Conservation (phyloP, 2,113 vertebrate species). For the Menidia beryllina region DNA sequence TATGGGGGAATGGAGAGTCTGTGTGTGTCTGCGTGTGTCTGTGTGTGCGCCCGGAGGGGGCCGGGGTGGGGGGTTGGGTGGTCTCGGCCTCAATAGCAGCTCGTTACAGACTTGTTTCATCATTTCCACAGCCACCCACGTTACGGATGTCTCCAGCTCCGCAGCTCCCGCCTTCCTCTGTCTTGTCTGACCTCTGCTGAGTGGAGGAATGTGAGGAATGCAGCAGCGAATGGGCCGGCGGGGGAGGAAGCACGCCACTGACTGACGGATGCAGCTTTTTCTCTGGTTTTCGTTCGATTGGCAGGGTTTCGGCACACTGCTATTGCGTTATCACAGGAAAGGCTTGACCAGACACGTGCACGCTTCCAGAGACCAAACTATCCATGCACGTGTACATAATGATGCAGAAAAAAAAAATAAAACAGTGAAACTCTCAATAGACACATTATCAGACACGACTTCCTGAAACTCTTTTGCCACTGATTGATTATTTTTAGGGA, state of each 20-base stretch:
- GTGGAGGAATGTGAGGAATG: conserved; percentile 67
- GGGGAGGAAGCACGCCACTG: conserved; percentile 22
- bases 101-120: conserved; percentile 46
- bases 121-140: conserved; percentile 70
- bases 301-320: not conserved
- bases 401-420: conserved; percentile 1
- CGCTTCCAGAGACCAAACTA: not conserved
- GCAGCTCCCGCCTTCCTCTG: conserved; percentile 1
- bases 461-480: not conserved
- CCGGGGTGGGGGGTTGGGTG: no score
- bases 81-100: conserved; percentile 34
- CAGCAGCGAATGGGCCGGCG: conserved; percentile 24
- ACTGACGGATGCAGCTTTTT: conserved; percentile 10
- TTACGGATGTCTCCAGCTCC: conserved; percentile 47
- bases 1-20: conserved; percentile 42
- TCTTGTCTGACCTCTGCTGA: conserved; percentile 38
- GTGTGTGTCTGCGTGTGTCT: not conserved
- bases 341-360: not conserved
- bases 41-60: not conserved
- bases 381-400: not conserved
- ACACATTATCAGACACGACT: conserved; percentile 1
- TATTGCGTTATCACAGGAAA: not conserved
- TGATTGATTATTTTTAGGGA: conserved; percentile 38
- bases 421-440: not conserved
- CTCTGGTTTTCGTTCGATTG: not conserved